Conservation (phyloP, 2,113 vertebrate species). For the Brachyhypopomus occidentalis region DNA sequence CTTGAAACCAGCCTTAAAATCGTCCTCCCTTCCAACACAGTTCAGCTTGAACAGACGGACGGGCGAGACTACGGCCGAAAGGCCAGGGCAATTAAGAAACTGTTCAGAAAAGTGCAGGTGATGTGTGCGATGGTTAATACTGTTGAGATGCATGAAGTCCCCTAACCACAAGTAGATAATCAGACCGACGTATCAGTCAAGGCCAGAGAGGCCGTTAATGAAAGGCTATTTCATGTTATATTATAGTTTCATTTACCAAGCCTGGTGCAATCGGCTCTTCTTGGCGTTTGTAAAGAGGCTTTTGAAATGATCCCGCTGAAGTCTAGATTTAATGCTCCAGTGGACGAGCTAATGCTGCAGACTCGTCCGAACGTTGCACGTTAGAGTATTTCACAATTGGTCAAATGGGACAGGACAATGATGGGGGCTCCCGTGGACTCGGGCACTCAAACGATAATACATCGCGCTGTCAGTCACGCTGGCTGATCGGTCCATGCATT, state of each 20-base stretch:
- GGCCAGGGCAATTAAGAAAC: slow-evolving; percentile 41
- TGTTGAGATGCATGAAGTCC: slow-evolving; percentile 17
- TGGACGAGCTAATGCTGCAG: not conserved
- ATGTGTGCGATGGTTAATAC: slow-evolving; percentile 41
- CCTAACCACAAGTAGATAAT: slow-evolving; percentile 12
- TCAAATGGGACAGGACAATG: not conserved
- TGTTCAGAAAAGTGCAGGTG: slow-evolving; percentile 48
- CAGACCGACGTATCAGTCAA: not conserved
- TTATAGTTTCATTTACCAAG: not conserved
- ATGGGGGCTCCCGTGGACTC: not conserved
- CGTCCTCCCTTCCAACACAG: not conserved
- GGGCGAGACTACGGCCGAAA: slow-evolving; percentile 44
- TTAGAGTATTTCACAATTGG: not conserved
- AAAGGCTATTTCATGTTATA: not conserved
- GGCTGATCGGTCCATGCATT: not conserved
- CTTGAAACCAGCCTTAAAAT: not conserved
- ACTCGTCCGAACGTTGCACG: not conserved
- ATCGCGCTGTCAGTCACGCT: not conserved
- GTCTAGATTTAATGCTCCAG: not conserved
- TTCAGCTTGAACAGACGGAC: not conserved
- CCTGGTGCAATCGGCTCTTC: too few relatives aligned
- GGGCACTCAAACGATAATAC: not conserved
- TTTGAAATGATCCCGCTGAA: not conserved
- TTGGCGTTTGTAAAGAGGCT: not conserved
- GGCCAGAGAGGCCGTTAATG: not conserved